Evolutionary conservation across 2,113 vertebrate species (phyloP), one percentile per base, ranked within the genome.

Genomic region (Cervus canadensis): DNA sequence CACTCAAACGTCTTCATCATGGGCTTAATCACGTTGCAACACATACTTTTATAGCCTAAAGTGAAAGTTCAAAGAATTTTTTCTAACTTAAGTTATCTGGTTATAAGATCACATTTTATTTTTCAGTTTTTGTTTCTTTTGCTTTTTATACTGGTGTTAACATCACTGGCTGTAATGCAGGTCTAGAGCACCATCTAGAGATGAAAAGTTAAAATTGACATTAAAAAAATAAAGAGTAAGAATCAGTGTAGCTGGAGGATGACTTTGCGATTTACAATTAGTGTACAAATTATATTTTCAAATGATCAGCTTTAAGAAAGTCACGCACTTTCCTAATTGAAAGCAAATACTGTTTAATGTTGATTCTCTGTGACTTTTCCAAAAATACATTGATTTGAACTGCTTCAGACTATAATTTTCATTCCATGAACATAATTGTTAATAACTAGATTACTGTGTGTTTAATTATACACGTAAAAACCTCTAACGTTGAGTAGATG

Each of bases 151-250:
- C 15, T 59, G 74, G 30, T 96, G 7, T 19, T 89, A 96, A 43
- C n/a, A 45, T 0, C 82, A 33, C 36, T 97, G 52, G 17, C 87
- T 83, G 26, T 57, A 97, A 98, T 96, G 97, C 17, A 98, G 98
- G 82, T 98, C 98, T 96, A 98, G 95, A 99, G 98, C 99, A 98
- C 99, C 99, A 99, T 98, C 99, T 99, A 99, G 98, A 98, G 99
- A 98, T 98, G 92, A 81, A 98, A 98, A 95, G 95, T 67, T 98
- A 98, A 89, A 97, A 93, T 85, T 96, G 91, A 92, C 82, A 59
- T 33, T 74, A 74, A 60, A 87, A 86, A 21, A 89, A 97, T 0
- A 96, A 93, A 8, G 4, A 50, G 15, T 81, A 54, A 88, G 59
- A 97, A 54, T 11, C 67, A 98, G 45, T 43, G 1, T 26, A n/a